Percentiles rank a stretch among this genome's conserved stretches.
phyloP scores from a whole-genome alignment of 1,140 invertebrate species.

The Samia ricini region DNA sequence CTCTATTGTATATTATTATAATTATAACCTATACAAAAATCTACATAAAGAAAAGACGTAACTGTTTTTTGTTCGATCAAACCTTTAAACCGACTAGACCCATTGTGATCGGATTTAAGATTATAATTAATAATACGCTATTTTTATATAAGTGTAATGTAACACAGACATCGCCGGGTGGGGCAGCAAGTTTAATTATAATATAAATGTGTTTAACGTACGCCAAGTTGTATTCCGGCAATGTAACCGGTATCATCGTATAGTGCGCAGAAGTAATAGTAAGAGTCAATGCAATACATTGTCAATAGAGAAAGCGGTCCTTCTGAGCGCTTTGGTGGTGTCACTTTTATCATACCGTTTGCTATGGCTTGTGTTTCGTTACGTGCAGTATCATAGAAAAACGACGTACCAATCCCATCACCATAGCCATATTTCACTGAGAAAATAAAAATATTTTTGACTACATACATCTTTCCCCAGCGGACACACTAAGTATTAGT shows the following conservation, averaged over 20 bases:
- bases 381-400: background rate
- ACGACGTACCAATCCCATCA: background rate
- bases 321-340: background rate
- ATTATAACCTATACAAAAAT: too few species aligned
- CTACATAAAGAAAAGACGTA: too few species aligned
- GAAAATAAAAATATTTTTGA: background rate
- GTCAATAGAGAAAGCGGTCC: background rate
- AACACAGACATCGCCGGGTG: too few species aligned
- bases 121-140: too few species aligned
- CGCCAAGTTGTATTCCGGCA: background rate
- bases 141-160: too few species aligned
- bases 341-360: background rate
- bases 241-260: background rate
- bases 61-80: too few species aligned
- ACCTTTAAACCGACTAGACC: too few species aligned
- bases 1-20: too few species aligned
- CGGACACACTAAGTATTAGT: too few species aligned
- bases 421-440: background rate
- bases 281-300: background rate
- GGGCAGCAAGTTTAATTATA: too few species aligned
- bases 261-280: background rate
- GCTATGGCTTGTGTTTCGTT: background rate
- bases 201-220: background rate
- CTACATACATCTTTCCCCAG: too few species aligned
- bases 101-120: too few species aligned